A percentile compares a stretch with the other conserved stretches of the same genome.
Conservation (phyloP, 2,888 invertebrate species). For the Macaria notata region DNA sequence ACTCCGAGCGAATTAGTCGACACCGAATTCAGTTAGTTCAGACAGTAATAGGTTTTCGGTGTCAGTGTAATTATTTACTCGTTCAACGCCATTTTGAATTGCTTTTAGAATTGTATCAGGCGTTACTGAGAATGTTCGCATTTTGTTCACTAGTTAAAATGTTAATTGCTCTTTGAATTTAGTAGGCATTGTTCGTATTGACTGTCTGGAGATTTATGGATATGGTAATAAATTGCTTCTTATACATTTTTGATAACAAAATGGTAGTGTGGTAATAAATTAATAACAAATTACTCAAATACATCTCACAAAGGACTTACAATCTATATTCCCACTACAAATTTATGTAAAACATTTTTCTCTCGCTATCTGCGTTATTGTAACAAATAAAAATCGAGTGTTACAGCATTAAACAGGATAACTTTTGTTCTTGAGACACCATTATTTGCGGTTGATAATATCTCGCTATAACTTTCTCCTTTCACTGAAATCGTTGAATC, state of each 20-base stretch:
- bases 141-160: too few species aligned
- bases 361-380: neutral
- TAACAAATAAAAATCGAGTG: neutral
- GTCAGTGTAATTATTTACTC: conserved; percentile 32
- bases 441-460: conserved; percentile 9
- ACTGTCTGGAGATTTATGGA: too few species aligned
- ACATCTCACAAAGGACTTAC: too few species aligned
- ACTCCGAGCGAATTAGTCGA: conserved; percentile 37
- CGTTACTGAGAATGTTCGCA: neutral
- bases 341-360: too few species aligned
- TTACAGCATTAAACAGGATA: neutral
- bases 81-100: conserved; percentile 18
- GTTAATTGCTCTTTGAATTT: too few species aligned
- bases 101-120: conserved; percentile 13
- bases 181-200: too few species aligned
- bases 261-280: too few species aligned
- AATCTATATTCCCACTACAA: too few species aligned
- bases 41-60: conserved; percentile 34
- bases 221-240: too few species aligned
- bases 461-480: conserved; percentile 4
- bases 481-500: conserved; percentile 10
- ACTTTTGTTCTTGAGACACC: neutral
- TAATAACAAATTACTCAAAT: too few species aligned
- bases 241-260: too few species aligned
- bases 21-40: conserved; percentile 33